Base-by-base conservation (phyloP, 2,888 invertebrate species). In the Chouioia cunea region DNA sequence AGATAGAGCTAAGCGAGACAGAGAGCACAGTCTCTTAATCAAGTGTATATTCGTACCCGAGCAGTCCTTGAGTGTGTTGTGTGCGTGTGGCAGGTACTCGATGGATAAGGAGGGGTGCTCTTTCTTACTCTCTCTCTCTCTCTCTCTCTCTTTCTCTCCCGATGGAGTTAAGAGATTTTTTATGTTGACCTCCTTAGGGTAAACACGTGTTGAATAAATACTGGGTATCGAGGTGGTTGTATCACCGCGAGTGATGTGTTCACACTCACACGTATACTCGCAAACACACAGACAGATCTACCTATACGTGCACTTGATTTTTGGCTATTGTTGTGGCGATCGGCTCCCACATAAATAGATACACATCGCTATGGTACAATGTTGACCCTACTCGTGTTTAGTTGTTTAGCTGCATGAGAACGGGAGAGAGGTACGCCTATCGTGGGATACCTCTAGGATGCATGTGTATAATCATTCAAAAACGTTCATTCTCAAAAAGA, bases 91-190 rank as follows among this genome's bases (percentile, higher is more conserved):
- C 16, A 54, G 54, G 36, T 44, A 65, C 65, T 65, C 59, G 54
- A 70, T 70, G 65, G 70, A 65, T 70, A 70, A 70, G 50, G n/a
- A 60, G 15, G 36, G n/a, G n/a, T n/a, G n/a, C 36, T 43, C 12
- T 46, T 43, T 27, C 36, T 50, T 57, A 10, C n/a, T 20, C 43
- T 54, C 27, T 27, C 27, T 27, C 27, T 27, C 27, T 27, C 27
- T 27, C 27, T 27, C 27, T 27, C 36, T 50, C 63, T 15, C n/a
- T 20, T 22, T 54, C 36, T 23, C 36, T n/a, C 22, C 50, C 65
- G 70, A 70, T 65, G 70, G 65, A 65, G 70, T 70, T 65, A 70
- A 59, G 71, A 71, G 71, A 71, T 71, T 67, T 67, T 59, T 63
- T 57, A 67, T 71, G 66, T 67, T 71, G 64, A 67, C 58, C 71